phyloP scores from a whole-genome alignment of 2,797 vertebrate genomes.

The Sebastes diploproa region DNA sequence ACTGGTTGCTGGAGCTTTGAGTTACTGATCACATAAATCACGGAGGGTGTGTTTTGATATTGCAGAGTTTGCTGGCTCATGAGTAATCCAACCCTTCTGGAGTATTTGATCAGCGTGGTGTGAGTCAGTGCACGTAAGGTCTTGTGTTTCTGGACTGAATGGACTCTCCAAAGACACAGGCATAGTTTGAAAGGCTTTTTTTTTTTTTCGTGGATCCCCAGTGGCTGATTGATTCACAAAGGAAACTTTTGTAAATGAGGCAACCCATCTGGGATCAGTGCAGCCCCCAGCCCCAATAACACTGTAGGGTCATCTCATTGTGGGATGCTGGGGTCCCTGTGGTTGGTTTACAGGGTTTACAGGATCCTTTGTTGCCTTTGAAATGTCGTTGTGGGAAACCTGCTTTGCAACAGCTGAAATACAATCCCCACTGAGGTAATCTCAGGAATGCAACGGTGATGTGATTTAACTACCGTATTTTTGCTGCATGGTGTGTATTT shows the following conservation, averaged over 20 bases:
- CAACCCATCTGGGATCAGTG: conserved; percentile 70
- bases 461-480: conserved; percentile 32
- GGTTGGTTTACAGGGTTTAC: conserved; percentile 72
- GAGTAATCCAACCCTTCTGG: conserved; percentile 35
- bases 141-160: conserved; percentile 57
- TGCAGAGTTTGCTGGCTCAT: conserved; percentile 3
- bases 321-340: conserved; percentile 60
- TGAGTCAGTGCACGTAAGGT: conserved; percentile 44
- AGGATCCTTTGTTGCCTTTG: conserved; percentile 67
- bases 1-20: neutral
- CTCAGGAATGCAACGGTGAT: conserved; percentile 32
- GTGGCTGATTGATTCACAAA: conserved; percentile 72
- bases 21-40: conserved; percentile 8
- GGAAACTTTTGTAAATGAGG: conserved; percentile 73
- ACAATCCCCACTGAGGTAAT: conserved; percentile 57
- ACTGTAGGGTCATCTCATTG: conserved; percentile 56
- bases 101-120: conserved; percentile 28
- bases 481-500: neutral
- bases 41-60: conserved; percentile 1
- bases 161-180: conserved; percentile 48
- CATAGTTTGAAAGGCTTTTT: conserved; percentile 57
- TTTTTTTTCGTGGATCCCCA: conserved; percentile 37
- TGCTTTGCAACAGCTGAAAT: conserved; percentile 58
- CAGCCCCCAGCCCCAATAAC: conserved; percentile 48
- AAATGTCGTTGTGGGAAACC: conserved; percentile 68